Base-by-base conservation (phyloP, 2,797 vertebrate species). In the Acipenser oxyrinchus region DNA sequence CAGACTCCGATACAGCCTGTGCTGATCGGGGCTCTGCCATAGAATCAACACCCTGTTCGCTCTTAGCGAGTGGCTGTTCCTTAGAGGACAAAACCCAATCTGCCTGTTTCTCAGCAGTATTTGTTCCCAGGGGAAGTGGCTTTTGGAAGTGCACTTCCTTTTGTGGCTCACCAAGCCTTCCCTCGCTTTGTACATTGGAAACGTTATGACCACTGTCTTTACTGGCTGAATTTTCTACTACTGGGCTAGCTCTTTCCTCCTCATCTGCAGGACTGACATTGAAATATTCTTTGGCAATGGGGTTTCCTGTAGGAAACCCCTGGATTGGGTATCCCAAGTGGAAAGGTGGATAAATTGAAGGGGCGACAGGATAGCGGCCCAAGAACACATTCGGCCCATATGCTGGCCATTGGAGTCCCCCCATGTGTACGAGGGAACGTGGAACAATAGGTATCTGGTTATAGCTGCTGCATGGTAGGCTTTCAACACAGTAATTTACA, bases 301-400 rank as follows among this genome's bases (percentile, higher is more conserved):
- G 82, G 69, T 84, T 88, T 48, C 89, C 89, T 64, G 87, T 74
- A 37, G 60, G 60, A n/a, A 87, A 91, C 9, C 87, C 80, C 73
- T 88, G 89, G 70, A 90, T 81, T 6, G 88, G 88, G 72, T 87
- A 91, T 10, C 88, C 85, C 86, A 88, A 89, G 86, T 86, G 90
- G 12, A 84, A 80, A 1, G 78, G 87, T 67, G 88, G 80, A 23
- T 87, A 71, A 70, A 87, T 86, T 11, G 79, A 75, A 67, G 86
- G 83, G 5, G 85, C 85, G 68, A 81, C 66, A 7, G 87, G 81
- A 76, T 87, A 81, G 23, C 84, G 76, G 68, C 89, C 87, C 51
- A 90, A 70, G 13, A 86, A 90, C 7, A 81, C 75, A 66, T 76
- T 84, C 51, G 85, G 88, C 69, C 88, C 88, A 13, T 87, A 85